Conservation (phyloP, 2,113 vertebrate genomes). For the Cyprinodon tularosa region DNA sequence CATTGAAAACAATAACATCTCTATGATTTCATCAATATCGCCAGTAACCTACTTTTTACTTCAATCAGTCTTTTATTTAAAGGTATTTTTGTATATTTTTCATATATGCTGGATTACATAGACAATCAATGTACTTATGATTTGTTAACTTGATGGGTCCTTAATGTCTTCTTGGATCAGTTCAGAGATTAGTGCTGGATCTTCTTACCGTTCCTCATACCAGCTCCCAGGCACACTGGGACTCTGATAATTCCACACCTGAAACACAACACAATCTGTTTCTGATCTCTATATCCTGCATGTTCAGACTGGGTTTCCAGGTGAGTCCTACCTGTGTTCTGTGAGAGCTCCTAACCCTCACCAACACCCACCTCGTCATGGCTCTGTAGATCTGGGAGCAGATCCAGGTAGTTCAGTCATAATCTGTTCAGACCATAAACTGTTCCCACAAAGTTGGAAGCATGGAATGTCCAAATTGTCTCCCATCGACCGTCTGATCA, state of each 20-base stretch:
- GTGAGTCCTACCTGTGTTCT: not conserved
- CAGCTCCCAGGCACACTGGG: too few relatives aligned
- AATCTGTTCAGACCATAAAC: not conserved
- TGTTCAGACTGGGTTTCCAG: not conserved
- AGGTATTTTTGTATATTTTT: too few relatives aligned
- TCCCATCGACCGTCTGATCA: too few relatives aligned
- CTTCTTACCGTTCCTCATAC: too few relatives aligned
- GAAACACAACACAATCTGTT: not conserved
- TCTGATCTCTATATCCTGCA: not conserved
- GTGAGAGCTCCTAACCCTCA: not conserved
- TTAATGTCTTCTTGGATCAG: constrained; percentile 17
- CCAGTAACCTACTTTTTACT: too few relatives aligned
- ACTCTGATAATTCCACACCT: constrained; percentile 18
- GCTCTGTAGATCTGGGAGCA: not conserved
- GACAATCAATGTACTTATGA: too few relatives aligned
- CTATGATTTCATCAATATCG: too few relatives aligned
- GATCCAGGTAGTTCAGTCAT: not conserved
- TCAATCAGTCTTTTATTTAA: too few relatives aligned
- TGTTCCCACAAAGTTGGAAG: too few relatives aligned
- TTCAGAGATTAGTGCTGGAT: not conserved
- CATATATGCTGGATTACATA: too few relatives aligned
- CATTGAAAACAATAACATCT: too few relatives aligned
- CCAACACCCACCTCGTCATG: constrained; percentile 8
- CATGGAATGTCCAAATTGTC: too few relatives aligned
- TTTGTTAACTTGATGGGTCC: constrained; percentile 22